A percentile compares a stretch with the other conserved stretches of the same genome.
Conservation (phyloP, 2,113 vertebrate genomes). For the Phalacrocorax carbo region DNA sequence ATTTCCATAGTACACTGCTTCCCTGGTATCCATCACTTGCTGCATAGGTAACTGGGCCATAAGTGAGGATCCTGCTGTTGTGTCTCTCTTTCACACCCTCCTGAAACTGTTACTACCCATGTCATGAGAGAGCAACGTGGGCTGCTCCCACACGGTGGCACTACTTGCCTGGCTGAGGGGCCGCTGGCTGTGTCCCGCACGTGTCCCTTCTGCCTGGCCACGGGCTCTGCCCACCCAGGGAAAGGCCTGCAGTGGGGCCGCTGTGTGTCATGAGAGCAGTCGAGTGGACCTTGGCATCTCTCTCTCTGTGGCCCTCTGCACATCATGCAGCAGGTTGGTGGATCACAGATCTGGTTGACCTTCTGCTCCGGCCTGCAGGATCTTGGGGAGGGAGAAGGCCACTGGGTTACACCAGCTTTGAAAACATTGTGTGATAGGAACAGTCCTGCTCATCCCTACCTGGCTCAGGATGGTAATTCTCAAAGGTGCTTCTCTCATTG, state of each 20-base stretch:
- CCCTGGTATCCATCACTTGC: neutral
- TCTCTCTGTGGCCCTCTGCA: neutral
- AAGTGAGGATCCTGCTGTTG: neutral
- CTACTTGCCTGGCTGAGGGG: neutral
- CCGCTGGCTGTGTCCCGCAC: neutral
- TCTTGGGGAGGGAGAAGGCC: neutral
- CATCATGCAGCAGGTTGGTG: neutral
- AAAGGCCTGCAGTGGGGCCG: too few relatives aligned
- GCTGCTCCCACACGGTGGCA: constrained; percentile 41
- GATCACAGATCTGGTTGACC: neutral
- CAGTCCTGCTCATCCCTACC: neutral
- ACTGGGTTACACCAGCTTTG: neutral
- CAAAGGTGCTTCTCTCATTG: neutral
- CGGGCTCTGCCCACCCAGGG: neutral
- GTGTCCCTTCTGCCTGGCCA: neutral
- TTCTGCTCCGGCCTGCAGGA: neutral
- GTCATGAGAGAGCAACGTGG: neutral
- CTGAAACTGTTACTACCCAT: neutral
- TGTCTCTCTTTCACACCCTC: neutral
- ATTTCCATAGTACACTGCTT: neutral
- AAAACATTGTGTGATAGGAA: neutral
- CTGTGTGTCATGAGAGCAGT: neutral
- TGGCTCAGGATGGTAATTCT: neutral
- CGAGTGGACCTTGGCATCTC: neutral
- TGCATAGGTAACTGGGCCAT: neutral